Evolutionary conservation across 2,888 invertebrate genomes (phyloP), one percentile per base, ranked within the genome.

Genomic region (Eupithecia exiguata): DNA sequence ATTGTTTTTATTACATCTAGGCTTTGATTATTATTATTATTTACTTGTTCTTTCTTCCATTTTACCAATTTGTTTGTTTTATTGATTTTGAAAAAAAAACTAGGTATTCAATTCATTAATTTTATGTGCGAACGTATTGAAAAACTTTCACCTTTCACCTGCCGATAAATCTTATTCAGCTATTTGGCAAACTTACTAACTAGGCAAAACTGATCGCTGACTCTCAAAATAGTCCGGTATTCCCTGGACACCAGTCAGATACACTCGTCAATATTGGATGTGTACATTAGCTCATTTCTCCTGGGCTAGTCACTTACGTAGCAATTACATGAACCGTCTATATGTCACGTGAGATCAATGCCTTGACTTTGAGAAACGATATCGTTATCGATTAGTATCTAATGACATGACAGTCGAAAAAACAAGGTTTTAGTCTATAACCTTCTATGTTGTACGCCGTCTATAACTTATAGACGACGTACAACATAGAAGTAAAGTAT

Each of bases 201-300:
- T 9, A 38, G 35, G 35, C 18, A 10, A 40, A 65, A 21, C n/a
- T 58, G 40, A 71, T 70, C 68, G 65, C 38, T 65, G n/a, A 38
- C 21, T 21, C 38, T 21, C 21, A 40, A 66, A 40, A 21, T 71
- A 62, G 67, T 36, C 68, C 38, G 30, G 53, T 69, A 73, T 73
- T 67, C 71, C 70, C 67, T 1, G 16, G 58, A 67, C 53, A 43
- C 36, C 62, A 40, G 66, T 68, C 79, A 78, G 80, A 83, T 83
- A 81, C 68, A 76, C 76, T 70, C 77, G 84, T 88, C 88, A 88
- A 88, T 90, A 89, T 83, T 86, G 83, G 80, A 84, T 84, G 79
- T 82, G 80, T 84, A 82, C 86, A 89, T 91, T 88, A 87, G 85
- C 81, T 87, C 82, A 91, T 89, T 89, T 88, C 91, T 88, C 90